Evolutionary conservation across 2,113 vertebrate genomes (phyloP), one percentile per base, ranked within the genome.

Genomic region (Trematomus loennbergii): DNA sequence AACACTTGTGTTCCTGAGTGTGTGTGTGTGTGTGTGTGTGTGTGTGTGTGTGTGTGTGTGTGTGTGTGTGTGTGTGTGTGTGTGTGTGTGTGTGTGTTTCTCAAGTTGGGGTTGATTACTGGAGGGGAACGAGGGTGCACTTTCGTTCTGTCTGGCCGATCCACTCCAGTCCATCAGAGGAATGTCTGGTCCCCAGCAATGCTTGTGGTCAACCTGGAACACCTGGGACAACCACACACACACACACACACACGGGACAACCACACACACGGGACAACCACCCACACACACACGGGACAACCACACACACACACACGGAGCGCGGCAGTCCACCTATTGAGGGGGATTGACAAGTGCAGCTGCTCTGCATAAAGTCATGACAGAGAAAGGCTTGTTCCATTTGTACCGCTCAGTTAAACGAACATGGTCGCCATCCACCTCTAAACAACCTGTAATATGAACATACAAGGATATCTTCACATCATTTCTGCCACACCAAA

Each of bases 91-190:
- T 52, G 57, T 62, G 36, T 70, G 2, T 36, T 25, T 45, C 40
- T 78, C 50, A 50, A 43, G 72, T 72, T 66, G 18, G 50, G 55
- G 65, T 53, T 43, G 80, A 57, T 65, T 78, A 72, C 33, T 73
- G 25, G 40, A 71, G 81, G 65, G 78, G 70, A 91, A 88, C 65
- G n/a, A 59, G 22, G 74, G 68, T 50, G 74, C 62, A 79, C 65
- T 83, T 72, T 85, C 70, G 72, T 18, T 81, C 67, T 48, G 78
- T 83, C 90, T 89, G 66, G 74, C 57, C 53, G 84, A 92, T 91
- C 43, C 82, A 83, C 86, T 87, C 62, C 80, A 86, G 84, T 85
- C 91, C 79, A 79, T 92, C 86, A n/a, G 62, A 75, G 90, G 92
- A 93, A 94, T 94, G 82, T 91, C 87, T 91, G 77, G 67, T 84